A percentile compares a stretch with the other conserved stretches of the same genome.
These are phyloP conservation scores for Ailurus styani DNA, from an alignment of 2,113 vertebrate genomes.

Conservation along the genomic window DNA sequence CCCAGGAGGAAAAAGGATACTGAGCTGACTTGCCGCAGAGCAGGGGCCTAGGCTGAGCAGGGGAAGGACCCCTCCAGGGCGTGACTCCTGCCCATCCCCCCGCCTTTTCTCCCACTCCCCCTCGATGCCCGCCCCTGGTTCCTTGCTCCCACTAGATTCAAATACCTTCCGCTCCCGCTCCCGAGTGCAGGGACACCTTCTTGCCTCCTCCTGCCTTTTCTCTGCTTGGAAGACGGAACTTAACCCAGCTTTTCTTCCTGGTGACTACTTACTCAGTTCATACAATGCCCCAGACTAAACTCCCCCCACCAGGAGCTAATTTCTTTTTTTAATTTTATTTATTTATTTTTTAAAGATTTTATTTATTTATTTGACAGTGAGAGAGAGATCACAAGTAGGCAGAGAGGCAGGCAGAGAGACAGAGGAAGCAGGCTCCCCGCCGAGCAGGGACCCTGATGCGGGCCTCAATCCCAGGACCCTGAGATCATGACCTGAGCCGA, in stretches of 20 bases:
- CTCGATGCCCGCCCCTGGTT: background rate
- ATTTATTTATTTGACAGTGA: no score
- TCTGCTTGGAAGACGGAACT: background rate
- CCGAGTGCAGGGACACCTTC: fast-evolving
- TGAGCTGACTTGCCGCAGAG: no score
- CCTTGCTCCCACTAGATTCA: background rate
- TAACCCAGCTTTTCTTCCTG: background rate
- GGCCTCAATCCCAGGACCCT: no score
- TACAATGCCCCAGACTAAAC: background rate
- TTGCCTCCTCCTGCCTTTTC: background rate
- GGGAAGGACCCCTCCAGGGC: background rate
- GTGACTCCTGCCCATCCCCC: background rate
- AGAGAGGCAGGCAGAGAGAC: no score
- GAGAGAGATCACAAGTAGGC: no score
- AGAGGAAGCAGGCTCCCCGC: no score
- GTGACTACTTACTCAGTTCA: background rate
- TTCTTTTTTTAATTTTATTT: no score
- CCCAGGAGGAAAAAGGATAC: background rate
- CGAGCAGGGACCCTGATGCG: no score
- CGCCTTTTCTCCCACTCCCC: background rate
- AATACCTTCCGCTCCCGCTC: background rate
- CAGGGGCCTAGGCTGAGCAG: background rate
- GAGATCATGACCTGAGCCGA: no score
- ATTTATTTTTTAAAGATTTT: no score
- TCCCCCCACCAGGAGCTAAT: background rate